phyloP scores from a whole-genome alignment of 2,888 invertebrate genomes.

The Eupithecia dodoneata region DNA sequence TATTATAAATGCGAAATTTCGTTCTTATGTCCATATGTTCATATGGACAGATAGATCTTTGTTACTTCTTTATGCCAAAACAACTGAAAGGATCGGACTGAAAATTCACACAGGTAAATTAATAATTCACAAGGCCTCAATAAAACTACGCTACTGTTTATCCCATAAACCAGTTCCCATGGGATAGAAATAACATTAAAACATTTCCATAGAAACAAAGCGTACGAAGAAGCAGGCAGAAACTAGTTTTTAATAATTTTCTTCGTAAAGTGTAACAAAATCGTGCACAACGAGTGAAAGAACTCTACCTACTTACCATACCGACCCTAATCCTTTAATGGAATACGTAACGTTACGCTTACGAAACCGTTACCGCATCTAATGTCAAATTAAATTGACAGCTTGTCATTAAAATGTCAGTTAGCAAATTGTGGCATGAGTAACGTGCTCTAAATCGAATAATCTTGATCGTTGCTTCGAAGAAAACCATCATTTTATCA shows the following conservation, averaged over 20 bases:
- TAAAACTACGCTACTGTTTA: no score
- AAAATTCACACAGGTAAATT: no score
- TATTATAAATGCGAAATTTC: no score
- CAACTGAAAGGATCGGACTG: no score
- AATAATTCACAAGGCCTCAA: no score
- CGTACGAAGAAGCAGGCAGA: no score
- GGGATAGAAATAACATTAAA: no score
- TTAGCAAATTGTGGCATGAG: not conserved
- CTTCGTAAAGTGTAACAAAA: not conserved
- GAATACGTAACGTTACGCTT: conserved; percentile 6
- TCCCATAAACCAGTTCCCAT: no score
- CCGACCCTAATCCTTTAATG: conserved; percentile 6
- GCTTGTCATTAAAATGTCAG: conserved; percentile 9
- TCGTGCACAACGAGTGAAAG: not conserved
- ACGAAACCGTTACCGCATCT: conserved; percentile 1
- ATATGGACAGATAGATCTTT: no score
- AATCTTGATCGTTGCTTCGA: conserved; percentile 7
- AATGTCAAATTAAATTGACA: not conserved
- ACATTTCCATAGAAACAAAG: no score
- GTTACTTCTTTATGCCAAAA: no score
- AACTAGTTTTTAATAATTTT: not conserved
- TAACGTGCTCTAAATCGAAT: conserved; percentile 1
- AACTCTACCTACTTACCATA: conserved; percentile 2
- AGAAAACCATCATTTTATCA: not conserved
- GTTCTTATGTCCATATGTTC: no score